Percentiles rank a stretch among this genome's conserved stretches.
Conservation (phyloP, 2,113 vertebrate genomes). For the Axis porcinus region DNA sequence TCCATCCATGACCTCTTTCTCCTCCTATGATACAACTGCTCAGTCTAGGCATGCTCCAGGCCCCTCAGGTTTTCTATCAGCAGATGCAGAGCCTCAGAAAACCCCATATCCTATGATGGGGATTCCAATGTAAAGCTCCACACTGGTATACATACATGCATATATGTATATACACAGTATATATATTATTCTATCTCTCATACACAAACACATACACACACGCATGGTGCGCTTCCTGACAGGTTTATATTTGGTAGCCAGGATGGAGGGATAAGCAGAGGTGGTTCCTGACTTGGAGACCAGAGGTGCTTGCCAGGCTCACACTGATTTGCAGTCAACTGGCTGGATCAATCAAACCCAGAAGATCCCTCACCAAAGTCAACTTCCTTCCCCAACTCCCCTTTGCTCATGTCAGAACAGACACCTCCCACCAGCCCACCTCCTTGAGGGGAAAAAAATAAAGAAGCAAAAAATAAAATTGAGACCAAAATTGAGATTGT, state of each 20-base stretch:
- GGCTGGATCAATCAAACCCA: not conserved
- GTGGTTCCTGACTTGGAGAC: not conserved
- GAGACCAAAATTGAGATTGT: slow-evolving; percentile 9
- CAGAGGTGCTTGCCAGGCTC: not conserved
- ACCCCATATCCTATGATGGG: not conserved
- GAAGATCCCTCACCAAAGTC: not conserved
- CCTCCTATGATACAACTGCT: not conserved
- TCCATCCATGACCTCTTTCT: not conserved
- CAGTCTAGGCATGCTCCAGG: too few relatives aligned
- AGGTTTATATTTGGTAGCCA: not conserved
- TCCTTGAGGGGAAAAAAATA: not conserved
- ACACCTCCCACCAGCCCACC: not conserved
- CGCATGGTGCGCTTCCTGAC: not conserved
- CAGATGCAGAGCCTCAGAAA: not conserved
- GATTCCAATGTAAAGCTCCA: not conserved
- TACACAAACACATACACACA: not conserved
- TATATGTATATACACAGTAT: not conserved
- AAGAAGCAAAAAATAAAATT: not conserved
- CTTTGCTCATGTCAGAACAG: not conserved
- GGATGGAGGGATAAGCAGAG: not conserved
- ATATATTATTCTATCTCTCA: not conserved
- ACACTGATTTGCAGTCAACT: not conserved
- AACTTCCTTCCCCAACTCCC: not conserved
- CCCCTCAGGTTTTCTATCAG: not conserved
- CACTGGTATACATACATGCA: not conserved